Conservation (phyloP, 1,140 invertebrate species). For the Bathynomus jamesi region DNA sequence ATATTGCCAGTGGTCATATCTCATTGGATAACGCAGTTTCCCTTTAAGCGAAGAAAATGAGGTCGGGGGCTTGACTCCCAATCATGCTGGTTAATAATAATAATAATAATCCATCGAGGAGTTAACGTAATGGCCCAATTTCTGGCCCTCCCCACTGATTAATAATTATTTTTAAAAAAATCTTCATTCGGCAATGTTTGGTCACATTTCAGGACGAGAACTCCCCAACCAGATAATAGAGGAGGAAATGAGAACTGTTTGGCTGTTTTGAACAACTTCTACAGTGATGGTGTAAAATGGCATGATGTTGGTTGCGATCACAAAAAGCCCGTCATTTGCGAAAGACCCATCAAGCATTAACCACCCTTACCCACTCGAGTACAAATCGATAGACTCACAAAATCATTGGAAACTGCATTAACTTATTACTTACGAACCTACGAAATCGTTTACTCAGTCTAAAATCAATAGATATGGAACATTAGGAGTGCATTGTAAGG, state of each 20-base stretch:
- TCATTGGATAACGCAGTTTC: not conserved
- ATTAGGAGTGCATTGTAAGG: too few relatives aligned
- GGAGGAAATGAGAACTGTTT: constrained; percentile 72
- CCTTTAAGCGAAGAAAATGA: not conserved
- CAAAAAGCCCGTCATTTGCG: constrained; percentile 71
- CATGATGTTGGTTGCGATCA: constrained; percentile 79
- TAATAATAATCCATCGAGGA: too few relatives aligned
- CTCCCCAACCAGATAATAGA: constrained; percentile 75
- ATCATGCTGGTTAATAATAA: not conserved
- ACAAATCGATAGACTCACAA: too few relatives aligned
- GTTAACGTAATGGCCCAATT: not conserved
- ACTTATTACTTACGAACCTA: too few relatives aligned
- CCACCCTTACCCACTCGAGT: too few relatives aligned
- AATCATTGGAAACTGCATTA: too few relatives aligned
- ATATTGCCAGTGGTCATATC: too few relatives aligned
- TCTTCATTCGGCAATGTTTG: not conserved
- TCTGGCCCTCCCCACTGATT: too few relatives aligned
- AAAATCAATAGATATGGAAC: too few relatives aligned
- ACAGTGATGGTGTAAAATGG: constrained; percentile 78
- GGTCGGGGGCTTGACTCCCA: not conserved
- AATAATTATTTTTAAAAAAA: not conserved
- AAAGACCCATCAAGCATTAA: too few relatives aligned
- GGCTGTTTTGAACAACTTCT: constrained; percentile 72
- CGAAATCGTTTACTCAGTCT: too few relatives aligned
- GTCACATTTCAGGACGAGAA: constrained; percentile 49